These are phyloP conservation scores for Spodoptera littoralis DNA, from an alignment of 2,888 invertebrate genomes.

Conservation along the genomic window DNA sequence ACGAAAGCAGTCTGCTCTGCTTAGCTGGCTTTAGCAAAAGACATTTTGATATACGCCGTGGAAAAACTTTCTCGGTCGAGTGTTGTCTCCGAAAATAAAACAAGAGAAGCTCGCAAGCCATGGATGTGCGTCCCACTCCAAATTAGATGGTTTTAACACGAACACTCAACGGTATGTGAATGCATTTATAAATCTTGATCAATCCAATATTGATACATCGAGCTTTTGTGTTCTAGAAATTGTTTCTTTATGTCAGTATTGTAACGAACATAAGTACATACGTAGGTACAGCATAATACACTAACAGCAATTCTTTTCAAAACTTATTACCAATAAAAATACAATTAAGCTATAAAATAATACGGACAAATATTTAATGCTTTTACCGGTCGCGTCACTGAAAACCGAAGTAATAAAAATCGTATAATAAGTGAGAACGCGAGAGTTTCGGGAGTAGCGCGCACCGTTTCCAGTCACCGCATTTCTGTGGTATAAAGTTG, in stretches of 20 bases:
- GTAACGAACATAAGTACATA: too few relatives aligned
- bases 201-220: conserved; percentile 12
- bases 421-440: conserved; percentile 38
- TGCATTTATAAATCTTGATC: conserved; percentile 8
- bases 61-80: conserved; percentile 59
- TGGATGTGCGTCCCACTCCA: conserved; percentile 36
- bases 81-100: conserved; percentile 59
- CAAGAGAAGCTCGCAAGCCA: conserved; percentile 41
- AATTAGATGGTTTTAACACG: conserved; percentile 39
- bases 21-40: conserved; percentile 65
- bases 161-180: conserved; percentile 21
- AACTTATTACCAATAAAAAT: too few relatives aligned
- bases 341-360: conserved; percentile 8
- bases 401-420: conserved; percentile 28
- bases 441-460: conserved; percentile 38
- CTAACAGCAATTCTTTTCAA: too few relatives aligned
- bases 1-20: conserved; percentile 60
- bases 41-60: conserved; percentile 68
- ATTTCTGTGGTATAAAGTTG: conserved; percentile 66
- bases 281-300: too few relatives aligned
- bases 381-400: neutral
- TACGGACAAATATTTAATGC: neutral
- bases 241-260: too few relatives aligned
- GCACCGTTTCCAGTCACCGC: conserved; percentile 56
- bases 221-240: too few relatives aligned